These are phyloP conservation scores for Drosophila orena DNA, from an alignment of 1,140 invertebrate genomes.

Conservation along the genomic window DNA sequence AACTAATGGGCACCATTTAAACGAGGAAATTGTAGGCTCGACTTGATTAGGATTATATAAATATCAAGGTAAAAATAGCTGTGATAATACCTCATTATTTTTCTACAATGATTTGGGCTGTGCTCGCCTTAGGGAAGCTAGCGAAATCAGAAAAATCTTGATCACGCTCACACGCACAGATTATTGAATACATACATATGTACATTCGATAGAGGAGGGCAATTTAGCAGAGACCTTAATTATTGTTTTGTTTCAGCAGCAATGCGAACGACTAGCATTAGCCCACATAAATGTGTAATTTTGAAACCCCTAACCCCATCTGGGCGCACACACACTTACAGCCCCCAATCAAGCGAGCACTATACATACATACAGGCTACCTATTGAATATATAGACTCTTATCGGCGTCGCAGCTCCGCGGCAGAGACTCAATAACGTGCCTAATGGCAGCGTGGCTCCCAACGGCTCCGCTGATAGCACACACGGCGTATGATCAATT, in stretches of 20 bases:
- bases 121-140: constrained; percentile 32
- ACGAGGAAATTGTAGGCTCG: background rate
- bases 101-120: constrained; percentile 4
- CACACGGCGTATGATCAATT: constrained; percentile 42
- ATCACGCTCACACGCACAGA: constrained; percentile 8
- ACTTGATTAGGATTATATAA: constrained; percentile 3
- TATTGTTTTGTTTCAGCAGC: constrained; percentile 42
- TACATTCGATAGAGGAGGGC: constrained; percentile 13
- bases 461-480: constrained; percentile 55
- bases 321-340: constrained; percentile 26
- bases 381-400: constrained; percentile 46
- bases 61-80: constrained; percentile 18
- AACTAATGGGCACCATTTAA: background rate
- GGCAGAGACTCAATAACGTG: constrained; percentile 68
- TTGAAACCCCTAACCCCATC: constrained; percentile 31
- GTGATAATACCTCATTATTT: constrained; percentile 18
- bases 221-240: constrained; percentile 47
- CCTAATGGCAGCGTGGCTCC: constrained; percentile 56
- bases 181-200: constrained; percentile 6
- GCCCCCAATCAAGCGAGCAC: constrained; percentile 40
- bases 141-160: constrained; percentile 39
- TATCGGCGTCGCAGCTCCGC: constrained; percentile 42
- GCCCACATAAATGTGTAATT: constrained; percentile 57
- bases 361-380: background rate
- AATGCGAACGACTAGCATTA: constrained; percentile 52